Evolutionary conservation across 2,888 invertebrate species (phyloP).

Genomic region (Hololepta plana): DNA sequence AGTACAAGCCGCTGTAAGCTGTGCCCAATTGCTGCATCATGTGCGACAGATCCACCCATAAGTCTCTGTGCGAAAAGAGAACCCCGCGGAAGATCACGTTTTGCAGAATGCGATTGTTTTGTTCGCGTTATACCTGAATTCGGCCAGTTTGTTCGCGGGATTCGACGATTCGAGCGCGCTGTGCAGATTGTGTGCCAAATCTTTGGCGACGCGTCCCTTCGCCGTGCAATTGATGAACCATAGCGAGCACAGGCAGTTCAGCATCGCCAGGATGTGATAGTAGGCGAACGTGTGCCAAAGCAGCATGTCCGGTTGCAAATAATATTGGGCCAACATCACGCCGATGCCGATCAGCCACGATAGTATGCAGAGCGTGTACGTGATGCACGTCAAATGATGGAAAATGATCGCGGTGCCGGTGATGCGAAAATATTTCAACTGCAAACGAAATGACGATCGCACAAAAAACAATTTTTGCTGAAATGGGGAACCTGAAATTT

Average conservation of each 20-base stretch:
- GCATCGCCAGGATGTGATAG: slow-evolving; percentile 55
- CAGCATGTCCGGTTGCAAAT: slow-evolving; percentile 51
- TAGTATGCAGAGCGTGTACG: slow-evolving; percentile 44
- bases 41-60: slow-evolving; percentile 55
- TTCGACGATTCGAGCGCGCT: slow-evolving; percentile 42
- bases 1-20: slow-evolving; percentile 61
- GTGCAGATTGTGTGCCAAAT: slow-evolving; percentile 43
- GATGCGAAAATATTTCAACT: slow-evolving; percentile 40
- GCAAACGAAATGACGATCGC: slow-evolving; percentile 16
- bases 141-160: slow-evolving; percentile 43
- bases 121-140: no score
- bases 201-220: slow-evolving; percentile 32
- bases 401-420: slow-evolving; percentile 47
- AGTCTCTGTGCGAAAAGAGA: no score
- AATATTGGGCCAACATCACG: slow-evolving; percentile 50
- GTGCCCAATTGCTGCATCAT: slow-evolving; percentile 63
- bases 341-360: slow-evolving; percentile 47
- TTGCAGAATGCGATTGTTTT: no score
- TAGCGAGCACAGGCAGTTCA: slow-evolving; percentile 50
- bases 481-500: slow-evolving; percentile 53
- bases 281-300: slow-evolving; percentile 57
- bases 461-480: no score
- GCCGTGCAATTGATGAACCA: slow-evolving; percentile 35
- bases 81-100: no score
- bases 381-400: slow-evolving; percentile 40